Evolutionary conservation across 2,888 invertebrate genomes (phyloP), one percentile per base, ranked within the genome.

Genomic region (Drosophila lacicola): DNA sequence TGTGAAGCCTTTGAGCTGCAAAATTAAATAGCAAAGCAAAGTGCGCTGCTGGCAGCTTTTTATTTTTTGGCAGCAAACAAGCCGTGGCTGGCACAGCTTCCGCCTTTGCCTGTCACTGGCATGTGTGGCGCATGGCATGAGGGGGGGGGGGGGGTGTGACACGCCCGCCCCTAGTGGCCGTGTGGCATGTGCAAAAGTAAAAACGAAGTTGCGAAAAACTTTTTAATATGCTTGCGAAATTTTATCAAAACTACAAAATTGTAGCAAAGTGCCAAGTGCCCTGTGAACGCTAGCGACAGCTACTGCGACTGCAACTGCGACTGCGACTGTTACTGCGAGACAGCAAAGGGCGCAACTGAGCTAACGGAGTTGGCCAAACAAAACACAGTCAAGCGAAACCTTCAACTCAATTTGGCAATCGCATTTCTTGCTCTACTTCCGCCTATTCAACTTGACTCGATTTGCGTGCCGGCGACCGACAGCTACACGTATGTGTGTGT

Each of bases 161-260:
- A 50, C 36, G 51, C 56, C 49, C 45, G 13, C 60, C 56, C 56
- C 51, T 37, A 47, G 73, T 68, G 62, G 44, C 51, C 46, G 65
- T 64, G 63, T 78, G 74, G 84, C 74, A 81, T 87, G 79, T 82
- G 85, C 67, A 84, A 89, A 89, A 83, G 84, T 80, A 83, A 83
- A 74, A 89, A 82, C 88, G 82, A 84, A 84, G 86, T 84, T 85
- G 88, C 74, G 83, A 88, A 89, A 88, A 86, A 87, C 81, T 90
- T 87, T 87, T 87, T 87, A 87, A 87, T 90, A 87, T 88, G 86
- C 86, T 89, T 83, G 90, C 85, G 89, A 89, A 87, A 89, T 90
- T 90, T 87, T 87, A 89, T 87, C 90, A 90, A 87, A 87, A 87
- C 84, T 86, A 88, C 90, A 88, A 88, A 88, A 87, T 86, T 90